Conservation (phyloP, 2,797 vertebrate genomes). For the Melanotaenia parkinsoni region DNA sequence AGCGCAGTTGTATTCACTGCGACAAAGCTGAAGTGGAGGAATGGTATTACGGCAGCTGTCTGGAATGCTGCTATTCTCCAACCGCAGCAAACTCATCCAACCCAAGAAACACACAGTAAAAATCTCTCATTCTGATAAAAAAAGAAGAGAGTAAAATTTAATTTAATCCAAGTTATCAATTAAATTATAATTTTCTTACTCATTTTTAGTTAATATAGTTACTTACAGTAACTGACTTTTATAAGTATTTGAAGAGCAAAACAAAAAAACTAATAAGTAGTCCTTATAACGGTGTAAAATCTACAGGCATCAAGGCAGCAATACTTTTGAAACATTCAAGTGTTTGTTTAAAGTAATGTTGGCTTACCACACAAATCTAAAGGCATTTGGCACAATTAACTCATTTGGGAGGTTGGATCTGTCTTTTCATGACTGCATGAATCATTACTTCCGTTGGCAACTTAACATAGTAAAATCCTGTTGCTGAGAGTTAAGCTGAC, state of each 20-base stretch:
- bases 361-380: not conserved
- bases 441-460: conserved; percentile 45
- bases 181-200: not conserved
- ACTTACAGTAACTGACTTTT: not conserved
- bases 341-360: conserved; percentile 4
- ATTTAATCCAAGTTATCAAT: not conserved
- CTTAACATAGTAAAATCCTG: conserved; percentile 7
- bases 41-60: conserved; percentile 60
- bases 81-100: conserved; percentile 1
- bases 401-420: not conserved
- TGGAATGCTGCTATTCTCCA: conserved; percentile 53
- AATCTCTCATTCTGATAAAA: not conserved
- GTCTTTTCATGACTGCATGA: conserved; percentile 33
- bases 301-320: not conserved
- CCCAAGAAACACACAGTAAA: not conserved
- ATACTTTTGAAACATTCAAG: not conserved
- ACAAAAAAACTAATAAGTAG: not conserved
- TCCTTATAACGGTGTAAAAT: not conserved
- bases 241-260: not conserved
- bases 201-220: not conserved
- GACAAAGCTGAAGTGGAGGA: conserved; percentile 37
- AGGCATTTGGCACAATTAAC: conserved; percentile 28
- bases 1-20: conserved; percentile 19
- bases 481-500: conserved; percentile 28
- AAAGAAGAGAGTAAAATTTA: not conserved